A percentile compares a stretch with the other conserved stretches of the same genome.
Evolutionary conservation across 92 coral and sea anemone genomes (phyloP).

Genomic region (Galaxea fascicularis): DNA sequence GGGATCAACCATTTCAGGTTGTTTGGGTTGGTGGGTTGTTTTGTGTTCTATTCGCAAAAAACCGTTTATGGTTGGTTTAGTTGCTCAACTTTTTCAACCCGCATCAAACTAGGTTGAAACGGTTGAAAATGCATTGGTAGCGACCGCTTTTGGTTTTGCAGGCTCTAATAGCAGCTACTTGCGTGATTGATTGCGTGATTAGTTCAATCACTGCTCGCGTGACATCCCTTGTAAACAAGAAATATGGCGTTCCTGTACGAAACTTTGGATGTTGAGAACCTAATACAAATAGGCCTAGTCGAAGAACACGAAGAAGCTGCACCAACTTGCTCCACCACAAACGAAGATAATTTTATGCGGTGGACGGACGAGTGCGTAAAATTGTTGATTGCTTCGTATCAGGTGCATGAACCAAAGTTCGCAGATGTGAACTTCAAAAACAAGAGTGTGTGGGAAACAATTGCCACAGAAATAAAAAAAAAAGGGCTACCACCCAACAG

Average conservation of each 20-base stretch:
- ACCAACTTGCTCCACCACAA: background rate
- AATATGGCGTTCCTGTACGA: background rate
- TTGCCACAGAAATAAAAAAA: constrained; percentile 33
- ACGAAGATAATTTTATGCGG: constrained; percentile 36
- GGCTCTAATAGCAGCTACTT: background rate
- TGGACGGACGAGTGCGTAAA: constrained; percentile 40
- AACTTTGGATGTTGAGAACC: background rate
- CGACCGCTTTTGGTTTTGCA: background rate
- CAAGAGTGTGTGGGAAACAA: constrained; percentile 42
- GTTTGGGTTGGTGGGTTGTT: too few species aligned
- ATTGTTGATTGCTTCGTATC: constrained; percentile 14
- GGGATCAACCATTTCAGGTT: too few species aligned
- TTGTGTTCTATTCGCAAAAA: too few species aligned
- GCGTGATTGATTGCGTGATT: background rate
- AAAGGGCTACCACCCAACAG: constrained; percentile 23
- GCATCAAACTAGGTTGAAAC: too few species aligned
- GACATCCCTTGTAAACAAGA: background rate
- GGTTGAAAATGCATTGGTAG: too few species aligned
- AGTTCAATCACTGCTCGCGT: background rate
- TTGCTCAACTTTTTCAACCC: too few species aligned
- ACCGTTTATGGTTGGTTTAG: too few species aligned
- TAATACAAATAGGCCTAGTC: background rate
- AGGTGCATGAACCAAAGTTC: constrained; percentile 33
- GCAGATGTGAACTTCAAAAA: constrained; percentile 31
- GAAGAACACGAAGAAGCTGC: background rate